Percentiles rank a stretch among this genome's conserved stretches.
Conservation (phyloP, 2,113 vertebrate genomes). For the Bos javanicus region DNA sequence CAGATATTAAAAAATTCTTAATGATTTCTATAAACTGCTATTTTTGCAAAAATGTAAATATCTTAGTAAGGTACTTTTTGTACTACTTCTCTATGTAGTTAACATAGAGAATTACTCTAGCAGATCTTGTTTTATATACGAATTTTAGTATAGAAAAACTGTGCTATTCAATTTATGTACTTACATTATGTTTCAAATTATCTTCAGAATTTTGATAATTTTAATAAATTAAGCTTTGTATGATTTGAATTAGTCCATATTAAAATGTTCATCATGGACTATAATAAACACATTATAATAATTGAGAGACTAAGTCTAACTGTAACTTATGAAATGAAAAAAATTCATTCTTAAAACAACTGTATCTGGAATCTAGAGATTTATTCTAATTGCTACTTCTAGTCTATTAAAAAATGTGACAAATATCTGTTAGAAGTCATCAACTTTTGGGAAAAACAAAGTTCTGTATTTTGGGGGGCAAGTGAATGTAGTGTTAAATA, state of each 20-base stretch:
- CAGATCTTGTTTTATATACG: background rate
- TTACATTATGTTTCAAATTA: background rate
- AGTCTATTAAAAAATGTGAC: slow-evolving; percentile 7
- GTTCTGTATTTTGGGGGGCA: background rate
- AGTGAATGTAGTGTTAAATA: background rate
- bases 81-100: background rate
- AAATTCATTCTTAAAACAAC: slow-evolving; percentile 17
- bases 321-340: slow-evolving; percentile 33
- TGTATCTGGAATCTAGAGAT: background rate
- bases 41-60: slow-evolving; percentile 41
- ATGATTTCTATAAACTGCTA: background rate
- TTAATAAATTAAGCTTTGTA: background rate
- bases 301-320: background rate
- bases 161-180: background rate
- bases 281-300: background rate
- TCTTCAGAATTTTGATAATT: background rate
- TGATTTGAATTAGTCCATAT: slow-evolving; percentile 28
- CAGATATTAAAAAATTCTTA: background rate
- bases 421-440: background rate
- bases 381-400: background rate
- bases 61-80: slow-evolving; percentile 17
- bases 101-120: background rate
- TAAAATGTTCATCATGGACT: background rate
- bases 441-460: background rate
- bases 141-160: slow-evolving; percentile 34